Evolutionary conservation across 2,113 vertebrate species (phyloP).

Genomic region (Poeciliopsis occidentalis): DNA sequence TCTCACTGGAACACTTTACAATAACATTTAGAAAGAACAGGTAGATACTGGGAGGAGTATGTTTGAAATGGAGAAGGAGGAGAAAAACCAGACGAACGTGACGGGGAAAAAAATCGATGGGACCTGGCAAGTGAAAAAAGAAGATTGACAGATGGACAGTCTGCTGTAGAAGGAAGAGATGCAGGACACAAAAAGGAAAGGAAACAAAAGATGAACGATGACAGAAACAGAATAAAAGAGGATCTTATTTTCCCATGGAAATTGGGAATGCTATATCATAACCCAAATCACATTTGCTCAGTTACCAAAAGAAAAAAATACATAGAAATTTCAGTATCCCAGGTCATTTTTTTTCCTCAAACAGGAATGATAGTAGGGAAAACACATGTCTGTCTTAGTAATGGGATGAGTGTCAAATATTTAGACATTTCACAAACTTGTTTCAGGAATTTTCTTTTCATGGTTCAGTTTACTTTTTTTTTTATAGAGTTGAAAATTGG

Average conservation of each 20-base stretch:
- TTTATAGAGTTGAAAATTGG: constrained; percentile 78
- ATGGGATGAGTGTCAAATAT: constrained; percentile 85
- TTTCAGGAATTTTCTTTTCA: constrained; percentile 77
- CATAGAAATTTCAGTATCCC: constrained; percentile 72
- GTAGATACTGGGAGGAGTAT: constrained; percentile 81
- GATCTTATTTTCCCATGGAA: constrained; percentile 32
- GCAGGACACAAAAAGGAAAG: constrained; percentile 9
- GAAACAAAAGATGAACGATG: constrained; percentile 36
- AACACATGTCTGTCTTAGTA: constrained; percentile 79
- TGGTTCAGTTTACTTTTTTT: constrained; percentile 78
- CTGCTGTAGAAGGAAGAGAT: constrained; percentile 47
- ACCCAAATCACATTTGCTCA: constrained; percentile 73
- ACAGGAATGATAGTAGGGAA: constrained; percentile 76
- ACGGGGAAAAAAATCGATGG: constrained; percentile 34
- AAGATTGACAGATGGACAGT: constrained; percentile 31
- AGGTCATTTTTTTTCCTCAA: constrained; percentile 72
- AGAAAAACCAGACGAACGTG: constrained; percentile 59
- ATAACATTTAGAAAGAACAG: constrained; percentile 90
- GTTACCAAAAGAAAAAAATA: constrained; percentile 67
- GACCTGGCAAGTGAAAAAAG: constrained; percentile 61
- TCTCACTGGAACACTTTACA: constrained; percentile 90
- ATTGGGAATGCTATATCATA: constrained; percentile 51
- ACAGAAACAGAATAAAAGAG: constrained; percentile 39
- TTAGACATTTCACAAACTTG: constrained; percentile 87
- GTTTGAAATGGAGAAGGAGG: constrained; percentile 52